Evolutionary conservation across 2,113 vertebrate genomes (phyloP), one percentile per base, ranked within the genome.

Genomic region (Naja naja): DNA sequence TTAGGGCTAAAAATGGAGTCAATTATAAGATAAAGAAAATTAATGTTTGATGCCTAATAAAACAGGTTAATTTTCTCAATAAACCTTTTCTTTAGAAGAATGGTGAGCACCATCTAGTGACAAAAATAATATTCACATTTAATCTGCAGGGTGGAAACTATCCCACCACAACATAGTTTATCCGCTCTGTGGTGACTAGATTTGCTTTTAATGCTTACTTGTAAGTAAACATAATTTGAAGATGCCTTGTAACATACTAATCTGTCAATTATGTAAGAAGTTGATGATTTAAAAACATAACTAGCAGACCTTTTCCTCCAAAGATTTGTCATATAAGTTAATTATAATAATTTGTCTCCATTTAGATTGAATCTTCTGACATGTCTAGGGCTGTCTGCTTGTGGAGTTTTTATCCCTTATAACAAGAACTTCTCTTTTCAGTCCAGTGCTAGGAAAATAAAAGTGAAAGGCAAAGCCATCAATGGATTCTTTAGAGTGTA

Each of bases 41-140:
- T 92, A 30, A 87, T 6, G 0, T 22, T 0, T 20, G 34, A 1
- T 43, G 3, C 0, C 0, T 45, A 9, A 0, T 54, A 49, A 49
- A 39, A 18, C 81, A 74, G 49, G 34, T 20, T 25, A 30, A 81
- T 58, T 85, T 0, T 25, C 69, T 0, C 27, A 94, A 89, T 39
- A 88, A 0, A 54, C 49, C 5, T 60, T 89, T 69, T 88, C 22
- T 95, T 95, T 95, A 12, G 60, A 94, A 97, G 96, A 94, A 90
- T 97, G 22, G 4, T 64, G 95, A 94, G 98, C 96, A 93, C 97
- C 98, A 97, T 96, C 98, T 98, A 97, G 97, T 97, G 98, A 94
- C 96, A 55, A 39, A 27, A 22, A 9, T 5, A 34, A n/a, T 30
- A 47, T 64, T 85, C 20, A 74, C 89, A 87, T 90, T 93, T 18